phyloP scores from a whole-genome alignment of 2,888 invertebrate species.

The Ophioninae sp. region DNA sequence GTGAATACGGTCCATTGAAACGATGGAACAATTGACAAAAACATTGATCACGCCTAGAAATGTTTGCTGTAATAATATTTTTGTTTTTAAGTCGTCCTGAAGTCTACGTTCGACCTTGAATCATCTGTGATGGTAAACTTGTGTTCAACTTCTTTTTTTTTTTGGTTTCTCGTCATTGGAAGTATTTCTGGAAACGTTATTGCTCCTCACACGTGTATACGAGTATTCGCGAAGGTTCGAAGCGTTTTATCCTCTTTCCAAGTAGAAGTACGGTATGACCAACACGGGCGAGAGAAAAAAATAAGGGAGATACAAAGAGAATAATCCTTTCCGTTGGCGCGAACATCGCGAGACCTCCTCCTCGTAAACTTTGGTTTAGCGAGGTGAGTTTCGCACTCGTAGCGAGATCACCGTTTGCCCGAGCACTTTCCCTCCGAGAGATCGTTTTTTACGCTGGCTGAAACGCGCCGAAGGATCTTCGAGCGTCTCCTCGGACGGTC shows the following conservation, averaged over 20 bases:
- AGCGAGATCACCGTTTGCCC: slow-evolving; percentile 22
- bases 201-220: not conserved
- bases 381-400: slow-evolving; percentile 48
- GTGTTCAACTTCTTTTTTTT: no score
- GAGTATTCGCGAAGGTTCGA: not conserved
- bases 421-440: slow-evolving; percentile 46
- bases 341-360: slow-evolving; percentile 21
- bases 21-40: no score
- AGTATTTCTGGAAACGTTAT: not conserved
- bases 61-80: no score
- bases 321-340: slow-evolving; percentile 29
- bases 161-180: not conserved
- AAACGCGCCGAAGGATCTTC: slow-evolving; percentile 30
- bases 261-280: slow-evolving; percentile 32
- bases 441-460: slow-evolving; percentile 44
- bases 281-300: slow-evolving; percentile 36
- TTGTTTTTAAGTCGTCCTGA: no score
- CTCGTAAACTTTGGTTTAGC: slow-evolving; percentile 48
- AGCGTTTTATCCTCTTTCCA: slow-evolving; percentile 41
- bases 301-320: slow-evolving; percentile 14
- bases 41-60: no score
- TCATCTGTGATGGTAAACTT: no score
- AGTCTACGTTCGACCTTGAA: no score
- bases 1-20: no score
- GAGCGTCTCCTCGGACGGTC: slow-evolving; percentile 13